These are phyloP conservation scores for Ciconia maguari DNA, from an alignment of 2,113 vertebrate genomes.

Conservation along the genomic window DNA sequence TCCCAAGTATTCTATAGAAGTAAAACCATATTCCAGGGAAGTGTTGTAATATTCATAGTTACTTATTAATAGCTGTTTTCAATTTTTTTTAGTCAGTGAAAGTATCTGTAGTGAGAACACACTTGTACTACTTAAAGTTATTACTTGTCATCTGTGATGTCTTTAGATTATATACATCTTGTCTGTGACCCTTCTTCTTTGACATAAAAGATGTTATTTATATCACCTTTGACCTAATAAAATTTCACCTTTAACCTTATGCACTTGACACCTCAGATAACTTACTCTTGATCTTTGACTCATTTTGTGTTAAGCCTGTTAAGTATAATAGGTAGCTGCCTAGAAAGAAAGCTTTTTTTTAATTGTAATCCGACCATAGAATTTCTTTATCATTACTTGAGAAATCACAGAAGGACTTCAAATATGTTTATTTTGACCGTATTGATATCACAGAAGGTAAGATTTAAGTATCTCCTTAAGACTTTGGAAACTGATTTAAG, in stretches of 20 bases:
- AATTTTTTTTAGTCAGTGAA: conserved; percentile 65
- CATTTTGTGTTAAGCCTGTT: conserved; percentile 69
- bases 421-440: background rate
- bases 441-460: background rate
- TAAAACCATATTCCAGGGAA: background rate
- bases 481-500: background rate
- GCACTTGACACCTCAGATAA: conserved; percentile 73
- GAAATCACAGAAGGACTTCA: background rate
- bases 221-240: conserved; percentile 78
- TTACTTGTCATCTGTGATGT: conserved; percentile 84
- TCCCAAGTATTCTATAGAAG: background rate
- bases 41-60: background rate
- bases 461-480: background rate
- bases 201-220: conserved; percentile 80
- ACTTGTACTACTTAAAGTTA: conserved; percentile 80
- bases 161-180: conserved; percentile 71
- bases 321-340: conserved; percentile 44
- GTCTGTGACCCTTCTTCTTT: conserved; percentile 69
- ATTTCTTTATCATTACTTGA: conserved; percentile 23
- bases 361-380: background rate
- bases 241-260: conserved; percentile 80
- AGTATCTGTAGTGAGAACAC: conserved; percentile 56
- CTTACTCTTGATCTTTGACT: conserved; percentile 79
- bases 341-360: conserved; percentile 23
- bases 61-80: conserved; percentile 12